Conservation (phyloP, 2,888 invertebrate genomes). For the Nomada goodeniana region DNA sequence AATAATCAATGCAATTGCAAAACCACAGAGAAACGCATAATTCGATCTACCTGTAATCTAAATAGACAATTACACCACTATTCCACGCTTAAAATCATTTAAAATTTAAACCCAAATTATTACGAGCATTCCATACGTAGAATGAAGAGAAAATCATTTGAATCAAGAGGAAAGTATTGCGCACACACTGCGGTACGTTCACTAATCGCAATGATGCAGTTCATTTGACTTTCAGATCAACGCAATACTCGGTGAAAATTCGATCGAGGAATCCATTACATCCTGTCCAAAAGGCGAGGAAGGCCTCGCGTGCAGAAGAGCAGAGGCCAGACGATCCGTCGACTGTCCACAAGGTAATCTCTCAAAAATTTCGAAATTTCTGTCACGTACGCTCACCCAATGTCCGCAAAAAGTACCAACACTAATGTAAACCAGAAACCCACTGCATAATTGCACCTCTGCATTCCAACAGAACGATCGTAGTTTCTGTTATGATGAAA, state of each 20-base stretch:
- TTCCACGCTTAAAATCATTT: too few species aligned
- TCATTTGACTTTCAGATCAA: conserved; percentile 74
- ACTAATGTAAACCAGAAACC: not conserved
- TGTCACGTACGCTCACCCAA: not conserved
- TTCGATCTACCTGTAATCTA: too few species aligned
- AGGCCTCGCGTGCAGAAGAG: conserved; percentile 82
- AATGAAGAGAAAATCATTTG: too few species aligned
- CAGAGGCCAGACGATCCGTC: conserved; percentile 82
- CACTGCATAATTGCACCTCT: not conserved
- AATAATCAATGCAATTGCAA: too few species aligned
- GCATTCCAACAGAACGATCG: not conserved
- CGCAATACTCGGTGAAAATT: conserved; percentile 80
- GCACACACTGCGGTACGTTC: not conserved
- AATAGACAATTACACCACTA: too few species aligned
- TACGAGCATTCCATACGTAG: too few species aligned
- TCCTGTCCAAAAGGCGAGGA: conserved; percentile 82
- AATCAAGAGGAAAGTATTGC: not conserved
- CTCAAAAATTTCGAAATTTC: conserved; percentile 8
- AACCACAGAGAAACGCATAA: too few species aligned
- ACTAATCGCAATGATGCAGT: not conserved
- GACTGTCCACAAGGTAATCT: conserved; percentile 83
- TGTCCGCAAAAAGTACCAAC: not conserved
- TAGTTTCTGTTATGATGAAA: conserved; percentile 23
- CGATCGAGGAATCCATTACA: conserved; percentile 76
- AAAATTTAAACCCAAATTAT: too few species aligned